These are phyloP conservation scores for Columba livia DNA, from an alignment of 2,113 vertebrate genomes.

Conservation along the genomic window DNA sequence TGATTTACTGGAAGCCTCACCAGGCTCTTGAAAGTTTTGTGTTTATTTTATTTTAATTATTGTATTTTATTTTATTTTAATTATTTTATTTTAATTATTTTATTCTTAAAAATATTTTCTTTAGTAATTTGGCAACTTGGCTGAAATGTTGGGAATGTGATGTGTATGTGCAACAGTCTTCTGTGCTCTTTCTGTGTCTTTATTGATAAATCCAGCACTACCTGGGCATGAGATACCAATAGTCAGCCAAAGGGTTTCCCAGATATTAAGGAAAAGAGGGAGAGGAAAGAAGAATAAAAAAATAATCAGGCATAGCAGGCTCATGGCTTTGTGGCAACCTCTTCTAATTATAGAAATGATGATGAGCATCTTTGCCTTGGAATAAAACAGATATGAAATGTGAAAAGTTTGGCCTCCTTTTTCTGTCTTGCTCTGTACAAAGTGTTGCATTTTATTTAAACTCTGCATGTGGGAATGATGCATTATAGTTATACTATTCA, in stretches of 20 bases:
- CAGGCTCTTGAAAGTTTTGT: not conserved
- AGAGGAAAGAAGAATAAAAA: not conserved
- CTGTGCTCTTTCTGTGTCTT: not conserved
- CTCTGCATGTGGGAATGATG: not conserved
- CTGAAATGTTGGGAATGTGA: not conserved
- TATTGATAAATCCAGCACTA: not conserved
- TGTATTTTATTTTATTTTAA: not conserved
- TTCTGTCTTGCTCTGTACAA: not conserved
- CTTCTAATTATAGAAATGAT: not conserved
- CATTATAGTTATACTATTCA: not conserved
- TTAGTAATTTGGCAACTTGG: not conserved
- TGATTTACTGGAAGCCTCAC: not conserved
- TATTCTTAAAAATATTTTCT: not conserved
- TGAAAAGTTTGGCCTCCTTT: not conserved
- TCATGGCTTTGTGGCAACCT: not conserved
- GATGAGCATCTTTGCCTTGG: not conserved
- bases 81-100: not conserved
- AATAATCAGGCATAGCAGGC: not conserved
- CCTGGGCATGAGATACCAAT: not conserved
- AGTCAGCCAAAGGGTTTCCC: slow-evolving; percentile 7
- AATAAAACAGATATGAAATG: not conserved
- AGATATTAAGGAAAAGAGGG: not conserved
- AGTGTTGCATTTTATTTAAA: not conserved
- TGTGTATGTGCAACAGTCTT: not conserved
- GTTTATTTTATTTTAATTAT: not conserved